Conservation (phyloP, 2,113 vertebrate species). For the Himantopus leucocephalus region DNA sequence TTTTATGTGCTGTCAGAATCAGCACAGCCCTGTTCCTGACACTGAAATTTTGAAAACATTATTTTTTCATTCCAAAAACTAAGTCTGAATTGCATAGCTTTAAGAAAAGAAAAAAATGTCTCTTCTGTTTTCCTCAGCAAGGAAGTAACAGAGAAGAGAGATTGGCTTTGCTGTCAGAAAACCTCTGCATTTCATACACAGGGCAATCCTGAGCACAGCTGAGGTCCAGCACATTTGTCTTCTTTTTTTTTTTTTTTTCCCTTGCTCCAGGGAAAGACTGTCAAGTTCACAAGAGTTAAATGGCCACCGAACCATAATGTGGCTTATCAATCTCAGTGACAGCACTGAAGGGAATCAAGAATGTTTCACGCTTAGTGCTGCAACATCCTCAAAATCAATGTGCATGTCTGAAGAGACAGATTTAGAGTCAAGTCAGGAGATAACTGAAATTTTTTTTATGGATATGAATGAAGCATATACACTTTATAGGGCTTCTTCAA, state of each 20-base stretch:
- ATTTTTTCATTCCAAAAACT: not conserved
- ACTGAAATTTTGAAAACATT: not conserved
- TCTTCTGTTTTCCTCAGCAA: not conserved
- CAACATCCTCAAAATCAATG: slow-evolving; percentile 8
- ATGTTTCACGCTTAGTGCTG: not conserved
- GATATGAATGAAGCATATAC: not conserved
- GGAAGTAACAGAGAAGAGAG: not conserved
- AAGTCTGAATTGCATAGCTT: not conserved
- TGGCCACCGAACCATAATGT: slow-evolving; percentile 4
- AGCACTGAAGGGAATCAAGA: not conserved
- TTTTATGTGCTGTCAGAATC: not conserved
- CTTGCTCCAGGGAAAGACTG: not conserved
- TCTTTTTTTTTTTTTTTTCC: not conserved
- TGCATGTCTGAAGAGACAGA: not conserved
- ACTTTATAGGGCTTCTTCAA: not conserved
- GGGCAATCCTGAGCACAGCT: not conserved
- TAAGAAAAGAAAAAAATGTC: not conserved
- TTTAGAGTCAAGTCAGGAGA: not conserved
- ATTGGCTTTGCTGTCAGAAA: not conserved
- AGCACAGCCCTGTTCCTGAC: not conserved
- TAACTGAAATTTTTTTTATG: not conserved
- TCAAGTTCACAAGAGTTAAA: slow-evolving; percentile 30
- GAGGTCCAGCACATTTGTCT: not conserved
- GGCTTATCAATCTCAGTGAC: slow-evolving; percentile 36
- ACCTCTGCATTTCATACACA: not conserved